Evolutionary conservation across 2,888 invertebrate genomes (phyloP), one percentile per base, ranked within the genome.

Genomic region (Ecliptopera silaceata): DNA sequence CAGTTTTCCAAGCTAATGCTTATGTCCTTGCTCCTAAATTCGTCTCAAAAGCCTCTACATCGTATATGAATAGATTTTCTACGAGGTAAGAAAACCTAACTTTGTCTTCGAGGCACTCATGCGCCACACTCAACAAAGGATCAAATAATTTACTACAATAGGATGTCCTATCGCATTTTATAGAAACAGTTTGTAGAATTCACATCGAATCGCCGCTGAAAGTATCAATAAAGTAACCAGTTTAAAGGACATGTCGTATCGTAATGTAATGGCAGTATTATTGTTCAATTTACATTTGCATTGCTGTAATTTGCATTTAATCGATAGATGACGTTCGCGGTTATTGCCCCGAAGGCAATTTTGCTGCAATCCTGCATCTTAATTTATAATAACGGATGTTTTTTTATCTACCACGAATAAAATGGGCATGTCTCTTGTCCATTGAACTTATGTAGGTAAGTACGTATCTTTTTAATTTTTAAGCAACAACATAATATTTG

Each of bases 201-300:
- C 11, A 11, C 22, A 41, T 41, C 8, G 12, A 41, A 22, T 26
- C 18, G 13, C 38, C 8, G 11, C 12, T 38, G 15, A 38, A 15
- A 36, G 44, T 45, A 15, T 36, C 36, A n/a, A 53, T 58, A 58
- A 58, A 54, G 41, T 53, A 22, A 29, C 18, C 49, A 31, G 49
- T 54, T 58, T 58, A 58, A 38, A 50, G 49, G 49, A 50, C 52
- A 36, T 31, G 38, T 51, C 50, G 50, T 54, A 48, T 34, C 34
- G 34, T 13, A 36, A 50, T 53, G 53, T 59, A 47, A 59, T 51
- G 42, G 50, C 32, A 15, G 47, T 51, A 54, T 59, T 59, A 59
- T 50, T 50, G 53, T 47, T 45, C 42, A 50, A 59, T 59, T 54
- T 54, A 45, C 54, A 59, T 59, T 50, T 43, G 58, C 50, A 59